phyloP scores from a whole-genome alignment of 1,140 invertebrate species.

The Leguminivora glycinivorella region DNA sequence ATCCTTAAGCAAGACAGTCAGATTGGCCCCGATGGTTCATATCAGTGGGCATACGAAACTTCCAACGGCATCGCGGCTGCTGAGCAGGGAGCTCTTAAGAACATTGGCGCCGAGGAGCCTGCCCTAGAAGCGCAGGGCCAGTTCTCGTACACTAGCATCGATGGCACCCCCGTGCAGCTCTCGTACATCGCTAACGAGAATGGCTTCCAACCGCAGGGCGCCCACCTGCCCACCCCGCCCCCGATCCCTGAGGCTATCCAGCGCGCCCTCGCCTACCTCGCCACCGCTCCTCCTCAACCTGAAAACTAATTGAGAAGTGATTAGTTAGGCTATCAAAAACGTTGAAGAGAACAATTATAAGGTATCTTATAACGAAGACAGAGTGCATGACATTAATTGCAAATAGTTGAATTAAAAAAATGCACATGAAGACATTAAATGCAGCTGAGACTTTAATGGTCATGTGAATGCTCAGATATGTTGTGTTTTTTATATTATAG shows the following conservation, averaged over 20 bases:
- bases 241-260: constrained; percentile 83
- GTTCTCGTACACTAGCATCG: constrained; percentile 82
- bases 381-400: too few relatives aligned
- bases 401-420: too few relatives aligned
- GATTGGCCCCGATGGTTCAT: constrained; percentile 84
- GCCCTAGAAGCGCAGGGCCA: constrained; percentile 77
- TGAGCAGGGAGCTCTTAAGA: constrained; percentile 78
- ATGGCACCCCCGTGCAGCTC: constrained; percentile 80
- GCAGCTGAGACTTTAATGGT: too few relatives aligned
- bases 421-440: too few relatives aligned
- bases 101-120: constrained; percentile 74
- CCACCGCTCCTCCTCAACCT: constrained; percentile 63
- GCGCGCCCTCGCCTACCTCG: constrained; percentile 78
- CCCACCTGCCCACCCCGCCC: constrained; percentile 83
- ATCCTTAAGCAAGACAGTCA: constrained; percentile 82
- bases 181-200: constrained; percentile 83
- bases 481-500: too few relatives aligned
- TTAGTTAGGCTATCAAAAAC: background rate
- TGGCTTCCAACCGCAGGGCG: constrained; percentile 81
- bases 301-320: constrained; percentile 29
- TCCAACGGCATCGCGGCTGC: constrained; percentile 80
- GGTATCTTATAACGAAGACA: background rate
- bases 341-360: background rate
- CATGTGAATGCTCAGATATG: too few relatives aligned
- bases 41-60: constrained; percentile 81